phyloP scores from a whole-genome alignment of 2,888 invertebrate species.

The Macrosoma leucophasiata region DNA sequence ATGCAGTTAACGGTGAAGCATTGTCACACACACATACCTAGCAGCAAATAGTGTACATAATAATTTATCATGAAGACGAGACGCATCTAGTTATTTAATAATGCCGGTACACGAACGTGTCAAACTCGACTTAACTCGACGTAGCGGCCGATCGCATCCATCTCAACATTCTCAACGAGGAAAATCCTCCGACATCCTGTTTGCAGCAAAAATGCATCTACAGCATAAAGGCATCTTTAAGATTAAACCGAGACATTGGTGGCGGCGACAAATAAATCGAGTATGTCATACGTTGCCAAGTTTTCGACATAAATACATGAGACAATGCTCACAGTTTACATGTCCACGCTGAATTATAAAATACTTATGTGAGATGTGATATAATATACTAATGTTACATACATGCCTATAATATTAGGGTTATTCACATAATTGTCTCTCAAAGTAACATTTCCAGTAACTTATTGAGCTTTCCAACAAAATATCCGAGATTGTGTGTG shows the following conservation, averaged over 20 bases:
- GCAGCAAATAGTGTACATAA: background rate
- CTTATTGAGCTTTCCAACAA: too few species aligned
- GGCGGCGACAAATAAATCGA: constrained; percentile 31
- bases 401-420: too few species aligned
- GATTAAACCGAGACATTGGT: constrained; percentile 32
- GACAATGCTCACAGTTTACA: too few species aligned
- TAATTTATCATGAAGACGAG: constrained; percentile 5
- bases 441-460: too few species aligned
- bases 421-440: too few species aligned
- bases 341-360: too few species aligned
- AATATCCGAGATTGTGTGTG: too few species aligned
- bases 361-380: too few species aligned
- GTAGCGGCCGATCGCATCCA: constrained; percentile 30
- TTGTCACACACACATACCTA: constrained; percentile 6
- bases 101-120: constrained; percentile 19
- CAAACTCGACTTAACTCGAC: constrained; percentile 34
- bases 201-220: constrained; percentile 41
- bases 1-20: too few species aligned
- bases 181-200: constrained; percentile 60
- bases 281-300: constrained; percentile 25
- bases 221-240: constrained; percentile 31
- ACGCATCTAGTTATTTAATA: constrained; percentile 3
- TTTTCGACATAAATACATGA: too few species aligned
- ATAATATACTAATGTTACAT: too few species aligned
- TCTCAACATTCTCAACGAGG: constrained; percentile 45